A percentile compares a stretch with the other conserved stretches of the same genome.
phyloP scores from a whole-genome alignment of 2,797 vertebrate genomes.

The Cossypha niveicapilla region DNA sequence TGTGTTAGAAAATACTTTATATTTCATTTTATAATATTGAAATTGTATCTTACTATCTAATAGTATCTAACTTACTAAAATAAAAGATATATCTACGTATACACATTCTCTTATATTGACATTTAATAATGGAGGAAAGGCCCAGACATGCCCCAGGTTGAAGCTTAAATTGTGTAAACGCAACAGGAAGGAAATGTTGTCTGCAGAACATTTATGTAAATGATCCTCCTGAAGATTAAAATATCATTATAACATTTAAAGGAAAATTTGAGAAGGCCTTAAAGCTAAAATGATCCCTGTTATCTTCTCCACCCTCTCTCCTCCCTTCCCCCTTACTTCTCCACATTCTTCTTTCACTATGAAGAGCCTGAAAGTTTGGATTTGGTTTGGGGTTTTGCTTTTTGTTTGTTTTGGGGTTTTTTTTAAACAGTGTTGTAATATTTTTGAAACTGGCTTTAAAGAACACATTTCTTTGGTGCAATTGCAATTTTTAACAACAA shows the following conservation, averaged over 20 bases:
- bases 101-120: not conserved
- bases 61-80: not conserved
- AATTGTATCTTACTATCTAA: not conserved
- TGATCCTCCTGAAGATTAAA: not conserved
- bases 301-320: not conserved
- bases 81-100: not conserved
- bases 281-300: not conserved
- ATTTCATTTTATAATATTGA: not conserved
- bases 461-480: slow-evolving; percentile 68
- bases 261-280: not conserved
- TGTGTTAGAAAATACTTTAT: not conserved
- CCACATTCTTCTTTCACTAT: not conserved
- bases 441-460: slow-evolving; percentile 63
- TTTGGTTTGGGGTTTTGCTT: not conserved
- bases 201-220: not conserved
- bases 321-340: not conserved
- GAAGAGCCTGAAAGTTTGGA: not conserved
- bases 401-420: not conserved
- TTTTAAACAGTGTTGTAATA: slow-evolving; percentile 30
- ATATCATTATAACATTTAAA: slow-evolving; percentile 5
- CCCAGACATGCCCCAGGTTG: not conserved
- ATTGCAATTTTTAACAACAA: slow-evolving; percentile 85
- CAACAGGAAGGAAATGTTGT: not conserved
- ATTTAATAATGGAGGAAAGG: not conserved
- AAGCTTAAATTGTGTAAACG: not conserved